These are phyloP conservation scores for Chloropsis hardwickii DNA, from an alignment of 2,113 vertebrate species.

Conservation along the genomic window DNA sequence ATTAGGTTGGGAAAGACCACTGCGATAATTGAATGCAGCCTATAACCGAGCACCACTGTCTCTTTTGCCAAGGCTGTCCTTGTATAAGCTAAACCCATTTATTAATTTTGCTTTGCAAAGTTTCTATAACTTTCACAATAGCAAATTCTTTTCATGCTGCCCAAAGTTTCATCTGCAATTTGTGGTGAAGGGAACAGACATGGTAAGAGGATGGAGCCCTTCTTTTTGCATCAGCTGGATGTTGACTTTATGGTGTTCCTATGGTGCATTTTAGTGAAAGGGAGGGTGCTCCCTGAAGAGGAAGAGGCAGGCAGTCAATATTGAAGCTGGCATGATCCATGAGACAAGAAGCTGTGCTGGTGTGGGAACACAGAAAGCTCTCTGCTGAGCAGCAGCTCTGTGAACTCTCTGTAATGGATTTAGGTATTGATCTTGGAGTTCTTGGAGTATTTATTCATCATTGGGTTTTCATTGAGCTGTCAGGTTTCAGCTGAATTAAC, in stretches of 20 bases:
- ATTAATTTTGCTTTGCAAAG: background rate
- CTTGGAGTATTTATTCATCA: background rate
- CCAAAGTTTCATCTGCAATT: background rate
- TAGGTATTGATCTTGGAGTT: constrained; percentile 15
- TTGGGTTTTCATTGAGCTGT: background rate
- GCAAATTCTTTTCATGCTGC: background rate
- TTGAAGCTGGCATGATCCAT: background rate
- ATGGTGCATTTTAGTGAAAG: background rate
- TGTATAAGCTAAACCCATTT: background rate
- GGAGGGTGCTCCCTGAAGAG: background rate
- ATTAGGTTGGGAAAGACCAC: background rate
- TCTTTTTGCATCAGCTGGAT: background rate
- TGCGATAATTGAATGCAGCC: background rate
- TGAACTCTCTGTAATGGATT: background rate
- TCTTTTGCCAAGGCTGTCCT: background rate
- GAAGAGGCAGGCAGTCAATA: background rate
- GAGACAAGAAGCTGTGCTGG: background rate
- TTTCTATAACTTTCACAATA: background rate
- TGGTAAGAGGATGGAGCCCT: background rate
- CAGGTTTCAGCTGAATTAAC: constrained; percentile 28
- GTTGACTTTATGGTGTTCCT: background rate
- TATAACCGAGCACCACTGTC: fast-evolving
- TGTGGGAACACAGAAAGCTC: background rate
- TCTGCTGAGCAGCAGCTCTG: background rate
- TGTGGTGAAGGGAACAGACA: background rate